Evolutionary conservation across 2,113 vertebrate genomes (phyloP).

Genomic region (Podarcis cretensis): DNA sequence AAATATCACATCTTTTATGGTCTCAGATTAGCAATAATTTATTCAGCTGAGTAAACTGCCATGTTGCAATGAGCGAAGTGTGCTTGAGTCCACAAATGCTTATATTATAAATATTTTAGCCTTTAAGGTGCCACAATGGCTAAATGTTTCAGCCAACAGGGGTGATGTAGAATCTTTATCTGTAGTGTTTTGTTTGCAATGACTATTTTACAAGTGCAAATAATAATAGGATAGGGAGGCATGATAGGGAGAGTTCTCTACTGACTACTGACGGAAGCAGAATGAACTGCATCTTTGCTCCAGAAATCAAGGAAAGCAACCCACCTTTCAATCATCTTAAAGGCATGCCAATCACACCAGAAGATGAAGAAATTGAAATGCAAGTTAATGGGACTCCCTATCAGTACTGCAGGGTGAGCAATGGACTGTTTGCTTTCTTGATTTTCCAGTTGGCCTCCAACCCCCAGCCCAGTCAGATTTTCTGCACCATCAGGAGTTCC

Average conservation of each 20-base stretch:
- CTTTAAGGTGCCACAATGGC: neutral
- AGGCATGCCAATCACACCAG: neutral
- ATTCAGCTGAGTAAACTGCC: too few species aligned
- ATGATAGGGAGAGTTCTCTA: neutral
- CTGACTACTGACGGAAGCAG: neutral
- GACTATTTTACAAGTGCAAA: neutral
- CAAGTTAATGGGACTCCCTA: neutral
- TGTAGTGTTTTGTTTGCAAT: neutral
- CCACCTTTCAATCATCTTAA: neutral
- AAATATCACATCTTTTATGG: too few species aligned
- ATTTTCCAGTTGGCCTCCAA: neutral
- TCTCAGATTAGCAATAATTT: too few species aligned
- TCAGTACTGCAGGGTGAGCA: neutral
- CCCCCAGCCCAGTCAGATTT: neutral
- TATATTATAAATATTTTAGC: too few species aligned
- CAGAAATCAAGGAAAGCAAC: neutral
- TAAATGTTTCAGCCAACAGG: neutral
- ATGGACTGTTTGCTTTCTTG: neutral
- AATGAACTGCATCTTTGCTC: neutral
- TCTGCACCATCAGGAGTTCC: neutral
- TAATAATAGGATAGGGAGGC: too few species aligned
- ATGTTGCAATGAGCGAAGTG: too few species aligned
- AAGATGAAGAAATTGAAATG: neutral
- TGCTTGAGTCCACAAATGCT: too few species aligned
- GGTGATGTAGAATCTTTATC: neutral